Percentiles rank a stretch among this genome's conserved stretches.
Conservation (phyloP, 2,113 vertebrate genomes). For the Benitochromis conjunctus region DNA sequence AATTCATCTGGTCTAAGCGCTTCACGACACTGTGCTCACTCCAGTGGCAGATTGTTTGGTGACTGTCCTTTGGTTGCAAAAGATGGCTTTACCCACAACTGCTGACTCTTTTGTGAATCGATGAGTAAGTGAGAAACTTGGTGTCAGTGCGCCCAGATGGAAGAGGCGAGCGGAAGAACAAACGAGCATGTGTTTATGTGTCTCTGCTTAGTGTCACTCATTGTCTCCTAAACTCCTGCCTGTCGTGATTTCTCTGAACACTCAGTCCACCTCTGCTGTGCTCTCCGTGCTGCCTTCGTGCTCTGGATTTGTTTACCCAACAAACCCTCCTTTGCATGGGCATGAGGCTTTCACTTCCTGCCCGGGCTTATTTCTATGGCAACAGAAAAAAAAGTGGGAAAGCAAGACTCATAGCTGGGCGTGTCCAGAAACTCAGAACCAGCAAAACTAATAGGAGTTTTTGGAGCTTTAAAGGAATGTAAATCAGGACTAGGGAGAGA, state of each 20-base stretch:
- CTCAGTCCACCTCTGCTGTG: background rate
- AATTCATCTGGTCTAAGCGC: background rate
- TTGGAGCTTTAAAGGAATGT: background rate
- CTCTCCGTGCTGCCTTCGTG: constrained; percentile 2
- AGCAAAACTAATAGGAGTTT: background rate
- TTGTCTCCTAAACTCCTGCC: background rate
- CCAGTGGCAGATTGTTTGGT: constrained; percentile 10
- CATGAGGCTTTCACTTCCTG: constrained; percentile 40
- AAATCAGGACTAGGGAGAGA: background rate
- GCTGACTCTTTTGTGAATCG: background rate
- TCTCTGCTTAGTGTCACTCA: background rate
- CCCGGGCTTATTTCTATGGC: constrained; percentile 49
- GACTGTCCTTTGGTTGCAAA: constrained; percentile 7
- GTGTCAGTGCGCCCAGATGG: background rate
- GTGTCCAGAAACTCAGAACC: constrained; percentile 9
- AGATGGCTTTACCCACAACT: constrained; percentile 11
- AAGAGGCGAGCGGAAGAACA: background rate
- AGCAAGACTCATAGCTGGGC: constrained; percentile 8
- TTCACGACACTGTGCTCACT: background rate
- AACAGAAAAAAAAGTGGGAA: constrained; percentile 31
- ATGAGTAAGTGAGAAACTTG: constrained; percentile 34
- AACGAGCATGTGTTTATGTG: constrained; percentile 17
- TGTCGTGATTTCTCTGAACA: background rate
- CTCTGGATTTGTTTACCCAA: constrained; percentile 53
- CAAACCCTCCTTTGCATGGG: constrained; percentile 66